Percentiles rank a stretch among this genome's conserved stretches.
Conservation (phyloP, 2,797 vertebrate genomes). For the Semotilus atromaculatus region DNA sequence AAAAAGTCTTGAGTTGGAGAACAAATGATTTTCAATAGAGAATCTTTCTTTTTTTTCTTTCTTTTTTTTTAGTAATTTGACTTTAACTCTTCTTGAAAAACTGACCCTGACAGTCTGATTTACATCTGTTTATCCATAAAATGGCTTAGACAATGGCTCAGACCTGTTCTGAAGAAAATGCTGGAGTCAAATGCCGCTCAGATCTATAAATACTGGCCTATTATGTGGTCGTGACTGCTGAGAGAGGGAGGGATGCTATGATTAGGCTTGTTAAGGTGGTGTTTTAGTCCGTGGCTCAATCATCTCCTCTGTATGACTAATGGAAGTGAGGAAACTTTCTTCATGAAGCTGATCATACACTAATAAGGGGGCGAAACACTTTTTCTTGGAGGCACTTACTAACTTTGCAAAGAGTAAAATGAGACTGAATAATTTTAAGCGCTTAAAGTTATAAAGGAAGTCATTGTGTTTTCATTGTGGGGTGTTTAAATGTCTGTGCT, state of each 20-base stretch:
- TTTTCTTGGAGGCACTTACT: not conserved
- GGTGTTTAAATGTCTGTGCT: constrained; percentile 1
- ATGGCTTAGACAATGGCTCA: not conserved
- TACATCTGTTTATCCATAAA: not conserved
- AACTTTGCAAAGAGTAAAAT: constrained; percentile 7
- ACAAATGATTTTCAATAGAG: not conserved
- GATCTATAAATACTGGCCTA: constrained; percentile 53
- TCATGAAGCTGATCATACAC: not conserved
- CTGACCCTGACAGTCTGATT: not conserved
- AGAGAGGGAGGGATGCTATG: constrained; percentile 22
- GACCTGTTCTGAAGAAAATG: constrained; percentile 18
- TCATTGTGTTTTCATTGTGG: not conserved
- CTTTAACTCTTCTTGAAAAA: not conserved
- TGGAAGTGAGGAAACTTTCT: constrained; percentile 17
- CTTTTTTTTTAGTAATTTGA: not conserved
- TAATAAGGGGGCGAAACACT: not conserved
- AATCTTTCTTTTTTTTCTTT: not conserved
- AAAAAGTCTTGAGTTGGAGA: not conserved
- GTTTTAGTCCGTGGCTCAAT: constrained; percentile 24
- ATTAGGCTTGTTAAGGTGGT: constrained; percentile 27
- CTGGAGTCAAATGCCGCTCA: constrained; percentile 25
- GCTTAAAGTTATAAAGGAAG: not conserved
- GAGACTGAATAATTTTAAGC: not conserved
- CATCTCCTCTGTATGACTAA: constrained; percentile 33
- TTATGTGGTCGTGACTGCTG: constrained; percentile 53